These are phyloP conservation scores for Panulirus ornatus DNA, from an alignment of 1,140 invertebrate species.

Conservation along the genomic window DNA sequence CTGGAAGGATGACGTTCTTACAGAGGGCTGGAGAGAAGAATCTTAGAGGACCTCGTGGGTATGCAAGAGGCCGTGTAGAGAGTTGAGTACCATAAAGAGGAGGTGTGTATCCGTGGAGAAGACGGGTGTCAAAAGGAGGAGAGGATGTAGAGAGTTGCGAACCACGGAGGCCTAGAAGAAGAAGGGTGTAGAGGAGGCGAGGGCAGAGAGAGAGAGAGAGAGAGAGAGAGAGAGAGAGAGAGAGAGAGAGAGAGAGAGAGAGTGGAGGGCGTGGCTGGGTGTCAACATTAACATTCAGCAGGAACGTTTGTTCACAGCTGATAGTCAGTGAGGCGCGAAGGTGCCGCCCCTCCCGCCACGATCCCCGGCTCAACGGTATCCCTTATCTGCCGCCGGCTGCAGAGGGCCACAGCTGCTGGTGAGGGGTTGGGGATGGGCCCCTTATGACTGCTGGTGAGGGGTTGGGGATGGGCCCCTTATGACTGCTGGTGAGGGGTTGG, in stretches of 20 bases:
- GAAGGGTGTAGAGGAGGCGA: not conserved
- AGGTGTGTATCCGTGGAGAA: not conserved
- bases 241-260: not conserved
- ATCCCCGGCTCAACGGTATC: conserved; percentile 56
- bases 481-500: not conserved
- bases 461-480: too few relatives aligned
- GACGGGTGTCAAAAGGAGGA: not conserved
- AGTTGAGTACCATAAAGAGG: too few relatives aligned
- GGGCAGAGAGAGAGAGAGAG: not conserved
- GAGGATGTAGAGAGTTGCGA: not conserved
- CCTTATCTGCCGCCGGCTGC: conserved; percentile 35
- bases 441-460: not conserved
- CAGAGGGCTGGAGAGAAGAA: not conserved
- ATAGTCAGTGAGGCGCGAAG: conserved; percentile 58
- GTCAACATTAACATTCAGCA: conserved; percentile 54
- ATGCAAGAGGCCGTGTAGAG: too few relatives aligned
- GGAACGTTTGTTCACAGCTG: conserved; percentile 61
- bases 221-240: not conserved
- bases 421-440: not conserved
- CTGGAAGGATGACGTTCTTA: not conserved
- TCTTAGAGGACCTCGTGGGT: not conserved
- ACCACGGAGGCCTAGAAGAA: not conserved
- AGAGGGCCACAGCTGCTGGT: not conserved
- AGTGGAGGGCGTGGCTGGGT: conserved; percentile 36
- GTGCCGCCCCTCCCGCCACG: conserved; percentile 32